Evolutionary conservation across 2,888 invertebrate species (phyloP), one percentile per base, ranked within the genome.

Genomic region (Kuschelorhynchus macadamiae): DNA sequence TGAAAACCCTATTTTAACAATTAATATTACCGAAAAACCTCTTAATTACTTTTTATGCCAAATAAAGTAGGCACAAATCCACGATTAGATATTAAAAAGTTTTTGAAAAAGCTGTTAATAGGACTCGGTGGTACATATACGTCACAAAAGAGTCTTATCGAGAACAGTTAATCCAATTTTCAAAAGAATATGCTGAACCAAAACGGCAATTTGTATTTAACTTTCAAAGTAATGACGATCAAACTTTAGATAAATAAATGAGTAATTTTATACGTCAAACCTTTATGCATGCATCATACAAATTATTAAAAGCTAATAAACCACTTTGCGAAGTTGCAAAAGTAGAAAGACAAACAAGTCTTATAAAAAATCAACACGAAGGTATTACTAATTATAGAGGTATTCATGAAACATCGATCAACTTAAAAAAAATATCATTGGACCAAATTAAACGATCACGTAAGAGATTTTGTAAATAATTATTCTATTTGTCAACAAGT

Each of bases 371-470:
- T 25, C 25, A 25, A 25, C 25, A 25, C 25, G 25, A 25, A 25
- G 25, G 25, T 7, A 7, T 25, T 3, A 25, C 25, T 25, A 25
- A 25, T 25, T 9, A 12, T n/a, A 36, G 36, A 36, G 36, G 36
- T 7, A 36, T 11, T 36, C 36, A 36, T 11, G 36, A 36, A 36
- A 36, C 36, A 36, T 36, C 36, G 36, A 36, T 12, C 36, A 36
- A 36, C 36, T 36, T n/a, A 11, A 2, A 3, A 2, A 36, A 36
- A 36, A 11, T 36, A 36, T 36, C 11, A 36, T 36, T 36, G 36
- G 36, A 4, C 36, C 36, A 36, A n/a, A 36, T 7, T 36, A 11
- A 36, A 36, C 12, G 12, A 36, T 12, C 5, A 36, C 12, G 36
- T 36, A 4, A 36, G 36, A 36, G 11, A 36, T 7, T 36, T 36